Percentiles rank a stretch among this genome's conserved stretches.
phyloP scores from a whole-genome alignment of 2,797 vertebrate genomes.

The Ceryle rudis region DNA sequence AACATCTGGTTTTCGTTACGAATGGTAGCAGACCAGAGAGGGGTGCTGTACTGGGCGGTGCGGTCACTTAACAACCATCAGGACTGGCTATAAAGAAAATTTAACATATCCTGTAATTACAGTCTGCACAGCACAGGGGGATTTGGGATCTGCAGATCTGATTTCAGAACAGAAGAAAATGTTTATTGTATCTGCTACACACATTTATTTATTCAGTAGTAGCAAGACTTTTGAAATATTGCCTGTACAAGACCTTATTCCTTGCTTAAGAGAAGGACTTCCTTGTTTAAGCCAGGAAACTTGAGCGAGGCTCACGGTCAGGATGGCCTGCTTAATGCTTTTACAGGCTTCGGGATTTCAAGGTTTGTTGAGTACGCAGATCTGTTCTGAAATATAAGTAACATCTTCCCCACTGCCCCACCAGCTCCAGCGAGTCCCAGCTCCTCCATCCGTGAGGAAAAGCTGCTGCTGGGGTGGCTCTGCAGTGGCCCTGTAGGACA shows the following conservation, averaged over 20 bases:
- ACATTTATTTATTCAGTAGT: conserved; percentile 80
- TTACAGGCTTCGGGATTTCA: conserved; percentile 63
- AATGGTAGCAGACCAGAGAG: conserved; percentile 75
- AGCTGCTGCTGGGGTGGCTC: background rate
- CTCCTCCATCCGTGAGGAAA: background rate
- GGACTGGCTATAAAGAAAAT: conserved; percentile 85
- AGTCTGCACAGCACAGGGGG: conserved; percentile 78
- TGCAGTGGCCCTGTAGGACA: accelerated
- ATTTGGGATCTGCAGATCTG: conserved; percentile 80
- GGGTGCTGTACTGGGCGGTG: conserved; percentile 79
- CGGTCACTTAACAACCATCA: conserved; percentile 82
- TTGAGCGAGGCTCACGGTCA: background rate
- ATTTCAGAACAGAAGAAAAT: conserved; percentile 82
- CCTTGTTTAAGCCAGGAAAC: conserved; percentile 73
- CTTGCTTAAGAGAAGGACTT: conserved; percentile 61
- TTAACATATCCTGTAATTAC: conserved; percentile 90
- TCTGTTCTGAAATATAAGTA: conserved; percentile 56
- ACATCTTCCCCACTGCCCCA: background rate
- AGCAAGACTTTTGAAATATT: conserved; percentile 61
- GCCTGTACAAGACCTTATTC: conserved; percentile 51
- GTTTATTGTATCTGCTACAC: conserved; percentile 81
- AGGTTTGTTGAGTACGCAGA: background rate
- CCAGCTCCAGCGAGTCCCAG: background rate
- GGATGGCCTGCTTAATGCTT: conserved; percentile 68
- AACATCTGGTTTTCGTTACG: conserved; percentile 92